These are phyloP conservation scores for Xylophagus ater DNA, from an alignment of 2,888 invertebrate species.

Conservation along the genomic window DNA sequence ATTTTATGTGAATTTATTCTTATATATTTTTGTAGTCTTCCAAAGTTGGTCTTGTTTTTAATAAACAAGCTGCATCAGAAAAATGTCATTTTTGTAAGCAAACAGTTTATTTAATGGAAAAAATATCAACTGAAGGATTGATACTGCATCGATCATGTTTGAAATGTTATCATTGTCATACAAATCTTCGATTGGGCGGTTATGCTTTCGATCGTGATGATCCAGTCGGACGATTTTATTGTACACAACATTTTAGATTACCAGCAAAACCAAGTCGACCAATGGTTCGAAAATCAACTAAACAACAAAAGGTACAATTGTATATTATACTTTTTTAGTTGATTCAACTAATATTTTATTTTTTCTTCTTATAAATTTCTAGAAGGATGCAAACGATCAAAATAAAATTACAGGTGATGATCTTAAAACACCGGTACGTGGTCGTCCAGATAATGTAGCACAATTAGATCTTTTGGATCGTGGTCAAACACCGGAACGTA, in stretches of 20 bases:
- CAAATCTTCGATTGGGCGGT: constrained; percentile 65
- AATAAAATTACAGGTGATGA: constrained; percentile 17
- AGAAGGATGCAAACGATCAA: constrained; percentile 3
- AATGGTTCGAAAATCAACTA: constrained; percentile 23
- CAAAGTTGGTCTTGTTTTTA: constrained; percentile 48
- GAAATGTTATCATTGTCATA: constrained; percentile 85
- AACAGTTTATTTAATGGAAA: constrained; percentile 88
- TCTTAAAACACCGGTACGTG: constrained; percentile 41
- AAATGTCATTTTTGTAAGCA: constrained; percentile 81
- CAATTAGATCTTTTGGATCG: constrained; percentile 34
- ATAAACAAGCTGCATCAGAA: constrained; percentile 58
- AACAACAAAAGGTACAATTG: constrained; percentile 22
- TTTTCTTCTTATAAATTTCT: constrained; percentile 3
- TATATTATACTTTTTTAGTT: not conserved
- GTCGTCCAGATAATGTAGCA: constrained; percentile 30
- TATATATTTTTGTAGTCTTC: constrained; percentile 39
- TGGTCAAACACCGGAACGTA: constrained; percentile 63
- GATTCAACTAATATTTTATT: not conserved
- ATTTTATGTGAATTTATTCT: constrained; percentile 1
- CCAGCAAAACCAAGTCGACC: constrained; percentile 43
- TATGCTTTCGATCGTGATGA: constrained; percentile 63
- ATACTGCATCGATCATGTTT: constrained; percentile 90
- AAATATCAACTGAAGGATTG: constrained; percentile 78
- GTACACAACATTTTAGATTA: constrained; percentile 60
- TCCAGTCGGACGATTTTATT: constrained; percentile 58